A percentile compares a stretch with the other conserved stretches of the same genome.
Conservation (phyloP, 2,113 vertebrate species). For the Macaca fascicularis region T2T-MFA8v1.1 NC_088380.1:32075501-32076000, state of each 20-base stretch:
- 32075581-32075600: background rate
- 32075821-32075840: constrained; percentile 87
- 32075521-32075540: background rate
- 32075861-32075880: constrained; percentile 45
- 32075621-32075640: background rate
- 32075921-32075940: constrained; percentile 28
- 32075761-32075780: constrained; percentile 78
- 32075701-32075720: constrained; percentile 19
- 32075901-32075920: constrained; percentile 3
- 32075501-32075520: background rate
- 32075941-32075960: constrained; percentile 31
- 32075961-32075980: background rate
- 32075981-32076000: background rate
- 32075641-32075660: background rate
- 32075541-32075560: constrained; percentile 42
- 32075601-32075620: background rate
- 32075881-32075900: constrained; percentile 48
- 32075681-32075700: background rate
- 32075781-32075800: constrained; percentile 98
- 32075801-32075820: constrained; percentile 98
- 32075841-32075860: constrained; percentile 91
- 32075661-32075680: constrained; percentile 36
- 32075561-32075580: background rate
- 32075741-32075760: constrained; percentile 26
- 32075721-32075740: constrained; percentile 45